Evolutionary conservation across 1,140 invertebrate genomes (phyloP).

Genomic region (Metaphire vulgaris): DNA sequence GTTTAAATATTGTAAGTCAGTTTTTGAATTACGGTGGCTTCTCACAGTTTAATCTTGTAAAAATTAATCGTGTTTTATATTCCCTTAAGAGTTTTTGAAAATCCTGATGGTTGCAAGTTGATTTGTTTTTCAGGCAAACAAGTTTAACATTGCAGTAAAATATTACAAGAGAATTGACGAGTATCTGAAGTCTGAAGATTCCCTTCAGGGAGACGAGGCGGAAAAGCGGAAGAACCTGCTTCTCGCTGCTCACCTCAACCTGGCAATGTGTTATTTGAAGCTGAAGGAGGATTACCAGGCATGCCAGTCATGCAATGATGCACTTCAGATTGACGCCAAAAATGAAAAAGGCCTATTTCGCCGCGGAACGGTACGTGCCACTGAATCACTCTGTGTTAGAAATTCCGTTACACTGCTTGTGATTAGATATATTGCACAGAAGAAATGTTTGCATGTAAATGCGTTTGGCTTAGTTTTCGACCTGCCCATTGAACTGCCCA

Average conservation of each 20-base stretch:
- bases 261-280: slow-evolving; percentile 79
- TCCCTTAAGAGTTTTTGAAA: no score
- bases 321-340: slow-evolving; percentile 65
- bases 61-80: no score
- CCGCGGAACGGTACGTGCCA: slow-evolving; percentile 62
- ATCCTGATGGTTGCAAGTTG: no score
- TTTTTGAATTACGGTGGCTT: no score
- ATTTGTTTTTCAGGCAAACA: slow-evolving; percentile 40
- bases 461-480: no score
- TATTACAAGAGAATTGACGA: slow-evolving; percentile 73
- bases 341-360: slow-evolving; percentile 88
- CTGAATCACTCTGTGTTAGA: no score
- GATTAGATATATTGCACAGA: no score
- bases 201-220: slow-evolving; percentile 52
- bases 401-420: no score
- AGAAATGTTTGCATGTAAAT: no score
- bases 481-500: no score
- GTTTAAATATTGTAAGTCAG: no score
- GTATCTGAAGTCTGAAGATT: slow-evolving; percentile 54
- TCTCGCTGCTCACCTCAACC: slow-evolving; percentile 71
- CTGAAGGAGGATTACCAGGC: slow-evolving; percentile 66
- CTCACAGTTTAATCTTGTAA: no score
- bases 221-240: slow-evolving; percentile 61
- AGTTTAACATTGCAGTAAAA: slow-evolving; percentile 72
- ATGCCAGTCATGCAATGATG: slow-evolving; percentile 61